These are phyloP conservation scores for Zophobas morio DNA, from an alignment of 1,140 invertebrate genomes.

Conservation along the genomic window DNA sequence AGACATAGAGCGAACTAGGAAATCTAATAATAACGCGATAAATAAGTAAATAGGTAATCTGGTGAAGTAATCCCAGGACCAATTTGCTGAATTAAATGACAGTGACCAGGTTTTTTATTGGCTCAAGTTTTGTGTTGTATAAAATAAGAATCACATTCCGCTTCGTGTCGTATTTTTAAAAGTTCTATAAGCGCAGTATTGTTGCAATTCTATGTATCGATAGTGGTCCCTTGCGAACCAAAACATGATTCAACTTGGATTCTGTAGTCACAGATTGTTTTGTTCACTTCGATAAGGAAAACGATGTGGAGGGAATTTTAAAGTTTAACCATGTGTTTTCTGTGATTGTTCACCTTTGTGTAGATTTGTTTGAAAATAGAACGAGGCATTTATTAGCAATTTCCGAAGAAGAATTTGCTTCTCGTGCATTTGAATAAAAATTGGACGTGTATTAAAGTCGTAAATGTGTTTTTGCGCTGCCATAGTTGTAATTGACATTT, in stretches of 20 bases:
- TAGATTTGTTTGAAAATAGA: too few species aligned
- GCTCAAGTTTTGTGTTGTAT: slow-evolving; percentile 26
- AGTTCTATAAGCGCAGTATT: slow-evolving; percentile 6
- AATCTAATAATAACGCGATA: slow-evolving; percentile 29
- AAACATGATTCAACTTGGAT: slow-evolving; percentile 20
- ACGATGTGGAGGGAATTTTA: background rate
- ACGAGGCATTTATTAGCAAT: too few species aligned
- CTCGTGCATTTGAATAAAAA: too few species aligned
- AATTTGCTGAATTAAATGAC: slow-evolving; percentile 30
- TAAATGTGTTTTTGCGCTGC: too few species aligned
- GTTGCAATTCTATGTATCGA: slow-evolving; percentile 15
- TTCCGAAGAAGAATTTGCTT: too few species aligned
- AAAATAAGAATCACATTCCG: slow-evolving; percentile 7
- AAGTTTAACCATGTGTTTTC: background rate
- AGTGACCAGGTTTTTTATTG: slow-evolving; percentile 28
- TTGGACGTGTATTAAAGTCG: too few species aligned
- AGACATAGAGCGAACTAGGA: background rate
- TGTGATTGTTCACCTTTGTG: background rate
- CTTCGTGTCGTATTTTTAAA: slow-evolving; percentile 4
- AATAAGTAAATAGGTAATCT: slow-evolving; percentile 38
- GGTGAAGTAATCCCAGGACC: slow-evolving; percentile 19
- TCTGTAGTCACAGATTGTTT: slow-evolving; percentile 4
- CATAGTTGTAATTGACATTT: too few species aligned
- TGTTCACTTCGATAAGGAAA: background rate
- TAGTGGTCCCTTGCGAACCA: slow-evolving; percentile 12